Conservation (phyloP, 2,113 vertebrate genomes). For the Austrofundulus limnaeus region DNA sequence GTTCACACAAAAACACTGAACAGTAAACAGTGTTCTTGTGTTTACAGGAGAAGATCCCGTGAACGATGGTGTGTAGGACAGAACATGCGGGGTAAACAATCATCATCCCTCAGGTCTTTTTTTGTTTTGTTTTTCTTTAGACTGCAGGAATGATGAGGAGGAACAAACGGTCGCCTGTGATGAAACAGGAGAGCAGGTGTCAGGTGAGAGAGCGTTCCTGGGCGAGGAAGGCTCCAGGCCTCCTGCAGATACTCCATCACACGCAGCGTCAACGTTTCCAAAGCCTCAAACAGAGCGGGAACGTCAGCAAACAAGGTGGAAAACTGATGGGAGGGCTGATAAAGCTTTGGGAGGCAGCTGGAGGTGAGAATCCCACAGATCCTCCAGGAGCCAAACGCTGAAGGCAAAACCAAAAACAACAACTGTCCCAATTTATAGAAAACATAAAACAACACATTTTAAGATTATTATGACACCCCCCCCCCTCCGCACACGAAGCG, state of each 20-base stretch:
- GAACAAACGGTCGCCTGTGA: conserved; percentile 41
- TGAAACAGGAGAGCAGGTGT: conserved; percentile 69
- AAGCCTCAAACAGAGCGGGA: conserved; percentile 33
- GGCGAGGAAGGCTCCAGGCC: neutral
- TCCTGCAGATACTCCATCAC: conserved; percentile 6
- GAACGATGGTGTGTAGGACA: conserved; percentile 19
- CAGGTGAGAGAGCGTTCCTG: conserved; percentile 48
- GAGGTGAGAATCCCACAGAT: conserved; percentile 49
- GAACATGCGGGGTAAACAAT: conserved; percentile 61
- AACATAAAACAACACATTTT: too few species aligned
- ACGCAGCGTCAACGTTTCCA: conserved; percentile 43
- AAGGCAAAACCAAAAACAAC: neutral
- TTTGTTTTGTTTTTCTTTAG: conserved; percentile 56
- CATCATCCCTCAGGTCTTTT: conserved; percentile 39
- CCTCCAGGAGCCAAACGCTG: conserved; percentile 14
- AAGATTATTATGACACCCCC: too few species aligned
- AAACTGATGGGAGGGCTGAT: conserved; percentile 56
- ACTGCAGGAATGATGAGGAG: conserved; percentile 23
- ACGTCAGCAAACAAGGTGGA: conserved; percentile 38
- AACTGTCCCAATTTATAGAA: neutral
- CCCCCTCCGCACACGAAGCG: too few species aligned
- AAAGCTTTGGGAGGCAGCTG: conserved; percentile 32
- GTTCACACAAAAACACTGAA: neutral
- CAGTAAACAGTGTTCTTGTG: too few species aligned
- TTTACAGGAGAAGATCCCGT: conserved; percentile 24